phyloP scores from a whole-genome alignment of 2,113 vertebrate species.

The Willisornis vidua region DNA sequence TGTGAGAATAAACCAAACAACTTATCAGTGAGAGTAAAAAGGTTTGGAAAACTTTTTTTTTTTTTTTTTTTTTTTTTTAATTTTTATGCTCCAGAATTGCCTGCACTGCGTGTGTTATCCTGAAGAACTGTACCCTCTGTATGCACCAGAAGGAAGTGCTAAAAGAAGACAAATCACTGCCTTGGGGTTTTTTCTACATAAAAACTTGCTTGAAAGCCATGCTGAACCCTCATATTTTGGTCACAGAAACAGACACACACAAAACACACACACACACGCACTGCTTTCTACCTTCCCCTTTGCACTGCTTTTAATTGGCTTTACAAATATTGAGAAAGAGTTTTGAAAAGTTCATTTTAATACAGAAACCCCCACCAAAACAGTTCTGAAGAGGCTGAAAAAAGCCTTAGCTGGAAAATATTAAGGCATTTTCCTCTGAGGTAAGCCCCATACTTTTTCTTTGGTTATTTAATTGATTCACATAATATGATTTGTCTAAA shows the following conservation, averaged over 20 bases:
- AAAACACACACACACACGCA: not conserved
- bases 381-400: not conserved
- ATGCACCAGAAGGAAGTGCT: not conserved
- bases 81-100: not conserved
- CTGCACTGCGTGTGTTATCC: accelerated
- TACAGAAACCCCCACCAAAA: not conserved
- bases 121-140: not conserved
- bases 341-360: not conserved
- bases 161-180: not conserved
- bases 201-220: not conserved
- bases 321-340: not conserved
- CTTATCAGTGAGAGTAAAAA: not conserved
- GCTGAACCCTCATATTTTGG: not conserved
- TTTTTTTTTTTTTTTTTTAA: not conserved
- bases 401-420: not conserved
- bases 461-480: not conserved
- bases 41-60: not conserved
- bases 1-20: not conserved
- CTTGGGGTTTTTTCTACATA: not conserved
- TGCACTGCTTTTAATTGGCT: not conserved
- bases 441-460: not conserved
- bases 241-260: not conserved
- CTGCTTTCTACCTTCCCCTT: not conserved
- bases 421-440: not conserved
- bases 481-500: not conserved